These are phyloP conservation scores for Sebastes wilsoni DNA, from an alignment of 2,797 vertebrate species.

Conservation along the genomic window DNA sequence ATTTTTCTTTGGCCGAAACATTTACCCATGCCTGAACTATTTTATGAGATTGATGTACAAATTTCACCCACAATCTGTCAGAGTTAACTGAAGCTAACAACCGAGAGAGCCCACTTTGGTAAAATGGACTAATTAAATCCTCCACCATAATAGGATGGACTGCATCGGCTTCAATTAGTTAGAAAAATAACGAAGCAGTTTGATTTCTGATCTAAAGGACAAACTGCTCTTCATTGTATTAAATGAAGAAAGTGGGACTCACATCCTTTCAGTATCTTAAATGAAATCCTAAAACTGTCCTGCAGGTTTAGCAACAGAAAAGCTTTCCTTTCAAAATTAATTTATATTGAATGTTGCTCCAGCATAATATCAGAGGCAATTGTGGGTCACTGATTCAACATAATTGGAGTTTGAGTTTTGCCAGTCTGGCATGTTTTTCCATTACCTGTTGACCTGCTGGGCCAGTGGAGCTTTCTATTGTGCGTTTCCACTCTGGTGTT, in stretches of 20 bases:
- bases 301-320: background rate
- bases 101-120: background rate
- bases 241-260: background rate
- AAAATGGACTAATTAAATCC: background rate
- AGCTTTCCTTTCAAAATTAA: background rate
- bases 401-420: slow-evolving; percentile 1
- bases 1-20: too few species aligned
- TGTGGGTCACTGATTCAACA: background rate
- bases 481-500: background rate
- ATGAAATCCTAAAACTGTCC: background rate
- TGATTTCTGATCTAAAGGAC: background rate
- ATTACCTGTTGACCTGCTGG: slow-evolving; percentile 13
- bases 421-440: slow-evolving; percentile 12
- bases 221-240: background rate
- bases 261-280: background rate
- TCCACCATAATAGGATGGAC: background rate
- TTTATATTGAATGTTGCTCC: background rate
- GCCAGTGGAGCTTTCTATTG: background rate
- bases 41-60: background rate
- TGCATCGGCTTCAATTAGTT: background rate
- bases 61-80: background rate
- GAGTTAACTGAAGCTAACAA: background rate
- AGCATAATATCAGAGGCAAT: background rate
- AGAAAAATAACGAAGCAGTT: background rate
- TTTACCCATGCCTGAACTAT: too few species aligned